Conservation (phyloP, 2,113 vertebrate species). For the Aphyosemion australe region DNA sequence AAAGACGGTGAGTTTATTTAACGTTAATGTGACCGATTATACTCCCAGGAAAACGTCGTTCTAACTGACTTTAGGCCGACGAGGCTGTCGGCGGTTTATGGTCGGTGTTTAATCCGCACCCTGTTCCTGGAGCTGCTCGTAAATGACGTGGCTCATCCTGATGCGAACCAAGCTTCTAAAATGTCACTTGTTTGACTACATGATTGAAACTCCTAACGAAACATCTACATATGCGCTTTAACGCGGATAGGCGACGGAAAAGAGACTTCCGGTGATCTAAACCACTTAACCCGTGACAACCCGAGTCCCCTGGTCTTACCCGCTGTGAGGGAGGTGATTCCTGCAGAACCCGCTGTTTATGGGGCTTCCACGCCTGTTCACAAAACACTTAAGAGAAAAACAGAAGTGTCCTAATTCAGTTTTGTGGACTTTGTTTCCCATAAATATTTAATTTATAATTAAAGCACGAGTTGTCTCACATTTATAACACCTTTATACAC, state of each 20-base stretch:
- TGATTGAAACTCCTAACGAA: not conserved
- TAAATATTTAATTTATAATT: no score
- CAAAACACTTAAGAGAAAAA: no score
- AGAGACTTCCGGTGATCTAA: slow-evolving; percentile 5
- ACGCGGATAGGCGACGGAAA: not conserved
- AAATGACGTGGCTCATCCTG: slow-evolving; percentile 66
- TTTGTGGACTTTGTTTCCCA: no score
- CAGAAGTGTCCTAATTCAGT: no score
- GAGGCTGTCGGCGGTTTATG: not conserved
- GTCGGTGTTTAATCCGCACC: slow-evolving; percentile 8
- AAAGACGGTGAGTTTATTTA: slow-evolving; percentile 82
- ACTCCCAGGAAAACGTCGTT: rapidly evolving
- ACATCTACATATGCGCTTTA: not conserved
- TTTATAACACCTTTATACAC: no score
- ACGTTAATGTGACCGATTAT: rapidly evolving
- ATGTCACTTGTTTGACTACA: no score
- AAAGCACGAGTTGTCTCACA: no score
- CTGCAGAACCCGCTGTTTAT: no score
- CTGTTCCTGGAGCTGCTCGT: slow-evolving; percentile 15
- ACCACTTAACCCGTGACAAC: not conserved
- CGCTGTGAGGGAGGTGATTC: no score
- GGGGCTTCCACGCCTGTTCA: no score
- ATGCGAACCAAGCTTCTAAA: not conserved
- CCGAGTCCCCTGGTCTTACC: no score
- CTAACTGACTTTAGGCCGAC: no score